Evolutionary conservation across 2,113 vertebrate genomes (phyloP).

Genomic region (Pavo muticus): DNA sequence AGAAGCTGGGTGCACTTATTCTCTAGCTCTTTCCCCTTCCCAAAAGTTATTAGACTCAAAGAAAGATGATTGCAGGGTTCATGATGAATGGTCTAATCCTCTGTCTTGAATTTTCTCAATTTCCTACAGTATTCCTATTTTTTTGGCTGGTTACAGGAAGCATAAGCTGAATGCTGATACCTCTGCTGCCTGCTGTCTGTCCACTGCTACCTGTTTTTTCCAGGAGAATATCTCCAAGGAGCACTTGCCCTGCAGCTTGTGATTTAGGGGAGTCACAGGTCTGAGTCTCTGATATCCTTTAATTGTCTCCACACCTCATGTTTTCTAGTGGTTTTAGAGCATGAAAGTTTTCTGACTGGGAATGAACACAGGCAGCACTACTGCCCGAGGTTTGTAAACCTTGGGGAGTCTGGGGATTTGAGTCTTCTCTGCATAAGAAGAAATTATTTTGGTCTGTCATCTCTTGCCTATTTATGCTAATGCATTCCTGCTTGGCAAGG

Average conservation of each 20-base stretch:
- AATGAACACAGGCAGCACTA: neutral
- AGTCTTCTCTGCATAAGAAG: neutral
- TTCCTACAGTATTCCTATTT: constrained; percentile 58
- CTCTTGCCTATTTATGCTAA: neutral
- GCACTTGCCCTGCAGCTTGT: neutral
- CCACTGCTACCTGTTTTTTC: neutral
- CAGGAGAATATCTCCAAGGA: neutral
- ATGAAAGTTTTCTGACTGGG: neutral
- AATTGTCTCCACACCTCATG: fast-evolving
- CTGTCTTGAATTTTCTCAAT: constrained; percentile 12
- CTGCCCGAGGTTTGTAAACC: neutral
- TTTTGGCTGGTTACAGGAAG: neutral
- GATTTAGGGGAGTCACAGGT: neutral
- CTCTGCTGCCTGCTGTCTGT: neutral
- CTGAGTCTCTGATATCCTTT: neutral
- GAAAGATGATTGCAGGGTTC: constrained; percentile 50
- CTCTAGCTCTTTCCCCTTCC: neutral
- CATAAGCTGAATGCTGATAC: neutral
- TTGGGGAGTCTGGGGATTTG: neutral
- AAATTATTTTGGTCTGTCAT: neutral
- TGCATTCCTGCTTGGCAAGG: neutral
- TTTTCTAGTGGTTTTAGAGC: neutral
- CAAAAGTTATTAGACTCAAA: constrained; percentile 42
- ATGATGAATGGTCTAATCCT: constrained; percentile 48
- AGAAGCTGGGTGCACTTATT: neutral